Conservation (phyloP, 2,797 vertebrate species). For the Microtus obscurus region DNA sequence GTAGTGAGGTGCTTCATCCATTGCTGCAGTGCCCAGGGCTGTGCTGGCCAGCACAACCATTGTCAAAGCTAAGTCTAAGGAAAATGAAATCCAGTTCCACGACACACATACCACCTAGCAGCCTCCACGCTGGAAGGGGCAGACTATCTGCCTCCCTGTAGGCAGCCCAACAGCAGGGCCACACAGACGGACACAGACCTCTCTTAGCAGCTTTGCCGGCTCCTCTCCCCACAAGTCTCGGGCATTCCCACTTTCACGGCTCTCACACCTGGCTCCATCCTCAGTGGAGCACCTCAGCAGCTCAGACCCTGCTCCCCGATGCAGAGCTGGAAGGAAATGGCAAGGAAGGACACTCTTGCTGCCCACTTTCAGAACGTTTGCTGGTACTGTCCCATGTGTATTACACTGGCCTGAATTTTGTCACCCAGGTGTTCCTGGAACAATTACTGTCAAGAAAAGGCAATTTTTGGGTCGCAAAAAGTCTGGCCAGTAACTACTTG, state of each 20-base stretch:
- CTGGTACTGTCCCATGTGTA: neutral
- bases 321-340: neutral
- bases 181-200: neutral
- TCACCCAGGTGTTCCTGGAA: neutral
- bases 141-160: neutral
- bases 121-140: neutral
- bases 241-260: too few relatives aligned
- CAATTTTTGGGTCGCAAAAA: neutral
- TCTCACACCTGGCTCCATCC: neutral
- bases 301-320: too few relatives aligned
- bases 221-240: neutral
- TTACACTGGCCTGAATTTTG: neutral
- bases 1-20: rapidly evolving
- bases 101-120: neutral
- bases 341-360: neutral
- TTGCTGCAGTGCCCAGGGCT: rapidly evolving
- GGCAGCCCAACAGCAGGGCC: neutral
- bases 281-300: neutral
- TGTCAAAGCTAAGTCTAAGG: neutral
- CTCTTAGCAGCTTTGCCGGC: neutral
- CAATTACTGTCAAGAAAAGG: neutral
- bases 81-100: neutral
- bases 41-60: neutral
- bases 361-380: neutral
- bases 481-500: neutral